Percentiles rank a stretch among this genome's conserved stretches.
phyloP scores from a whole-genome alignment of 2,888 invertebrate genomes.

The Gonocerus acuteangulatus region DNA sequence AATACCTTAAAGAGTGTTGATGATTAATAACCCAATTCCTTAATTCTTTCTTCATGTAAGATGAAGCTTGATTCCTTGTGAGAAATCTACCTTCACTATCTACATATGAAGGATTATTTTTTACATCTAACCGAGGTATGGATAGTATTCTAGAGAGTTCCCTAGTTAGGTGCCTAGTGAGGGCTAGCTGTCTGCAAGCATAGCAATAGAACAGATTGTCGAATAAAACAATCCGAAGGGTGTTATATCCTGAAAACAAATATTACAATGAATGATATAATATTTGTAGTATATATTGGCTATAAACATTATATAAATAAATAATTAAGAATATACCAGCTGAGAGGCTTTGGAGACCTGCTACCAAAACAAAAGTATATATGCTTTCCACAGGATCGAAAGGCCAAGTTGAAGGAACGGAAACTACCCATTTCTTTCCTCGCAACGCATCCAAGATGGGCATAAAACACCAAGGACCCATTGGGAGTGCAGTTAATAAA shows the following conservation, averaged over 20 bases:
- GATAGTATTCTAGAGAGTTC: not conserved
- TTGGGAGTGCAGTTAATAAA: not conserved
- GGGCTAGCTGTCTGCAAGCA: conserved; percentile 7
- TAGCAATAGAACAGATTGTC: conserved; percentile 7
- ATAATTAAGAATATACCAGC: not conserved
- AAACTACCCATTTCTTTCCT: not conserved
- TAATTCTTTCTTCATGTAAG: not conserved
- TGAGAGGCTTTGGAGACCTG: not conserved
- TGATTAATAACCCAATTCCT: conserved; percentile 19
- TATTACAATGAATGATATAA: no score
- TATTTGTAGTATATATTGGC: no score
- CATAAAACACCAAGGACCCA: not conserved
- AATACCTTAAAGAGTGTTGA: conserved; percentile 4
- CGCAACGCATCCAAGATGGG: not conserved
- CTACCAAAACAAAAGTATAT: not conserved
- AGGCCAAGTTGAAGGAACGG: conserved; percentile 5
- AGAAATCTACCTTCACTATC: not conserved
- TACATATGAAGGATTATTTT: not conserved
- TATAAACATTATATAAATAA: no score
- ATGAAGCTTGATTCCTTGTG: not conserved
- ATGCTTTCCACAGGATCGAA: not conserved
- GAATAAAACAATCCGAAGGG: not conserved
- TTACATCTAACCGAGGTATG: not conserved
- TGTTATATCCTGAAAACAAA: not conserved
- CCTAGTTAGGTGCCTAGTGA: not conserved